phyloP scores from a whole-genome alignment of 2,797 vertebrate species.

The Gila robusta region DNA sequence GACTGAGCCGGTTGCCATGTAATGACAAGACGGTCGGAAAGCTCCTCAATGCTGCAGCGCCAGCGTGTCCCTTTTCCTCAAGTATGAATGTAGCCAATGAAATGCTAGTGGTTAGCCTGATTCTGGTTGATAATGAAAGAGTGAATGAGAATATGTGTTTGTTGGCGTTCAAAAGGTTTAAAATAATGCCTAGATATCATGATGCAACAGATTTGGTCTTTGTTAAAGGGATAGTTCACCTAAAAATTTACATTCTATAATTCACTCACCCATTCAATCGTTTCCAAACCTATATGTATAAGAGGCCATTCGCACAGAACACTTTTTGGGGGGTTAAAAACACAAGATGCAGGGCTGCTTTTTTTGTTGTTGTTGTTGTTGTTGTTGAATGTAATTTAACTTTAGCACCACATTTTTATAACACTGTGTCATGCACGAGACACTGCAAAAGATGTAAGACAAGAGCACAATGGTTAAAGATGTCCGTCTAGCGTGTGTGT shows the following conservation, averaged over 20 bases:
- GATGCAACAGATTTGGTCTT: background rate
- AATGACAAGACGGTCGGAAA: slow-evolving; percentile 45
- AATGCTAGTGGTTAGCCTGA: slow-evolving; percentile 5
- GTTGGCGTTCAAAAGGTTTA: background rate
- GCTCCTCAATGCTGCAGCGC: slow-evolving; percentile 14
- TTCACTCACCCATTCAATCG: background rate
- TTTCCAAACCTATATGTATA: background rate
- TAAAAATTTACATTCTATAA: background rate
- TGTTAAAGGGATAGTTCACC: background rate
- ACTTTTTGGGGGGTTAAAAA: background rate
- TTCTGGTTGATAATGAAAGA: slow-evolving; percentile 22
- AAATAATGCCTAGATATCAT: background rate
- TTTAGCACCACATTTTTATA: background rate
- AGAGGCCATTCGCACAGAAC: background rate
- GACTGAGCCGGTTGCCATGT: slow-evolving; percentile 27
- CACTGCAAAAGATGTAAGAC: background rate
- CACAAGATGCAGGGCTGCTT: background rate
- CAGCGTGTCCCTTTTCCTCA: slow-evolving; percentile 4
- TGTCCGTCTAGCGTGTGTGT: background rate
- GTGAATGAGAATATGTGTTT: background rate
- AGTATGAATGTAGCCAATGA: background rate
- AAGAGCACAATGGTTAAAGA: background rate
- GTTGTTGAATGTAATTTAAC: background rate
- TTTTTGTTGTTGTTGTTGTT: background rate
- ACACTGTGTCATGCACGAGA: background rate